These are phyloP conservation scores for Dunckerocampus dactyliophorus DNA, from an alignment of 2,113 vertebrate genomes.

Conservation along the genomic window DNA sequence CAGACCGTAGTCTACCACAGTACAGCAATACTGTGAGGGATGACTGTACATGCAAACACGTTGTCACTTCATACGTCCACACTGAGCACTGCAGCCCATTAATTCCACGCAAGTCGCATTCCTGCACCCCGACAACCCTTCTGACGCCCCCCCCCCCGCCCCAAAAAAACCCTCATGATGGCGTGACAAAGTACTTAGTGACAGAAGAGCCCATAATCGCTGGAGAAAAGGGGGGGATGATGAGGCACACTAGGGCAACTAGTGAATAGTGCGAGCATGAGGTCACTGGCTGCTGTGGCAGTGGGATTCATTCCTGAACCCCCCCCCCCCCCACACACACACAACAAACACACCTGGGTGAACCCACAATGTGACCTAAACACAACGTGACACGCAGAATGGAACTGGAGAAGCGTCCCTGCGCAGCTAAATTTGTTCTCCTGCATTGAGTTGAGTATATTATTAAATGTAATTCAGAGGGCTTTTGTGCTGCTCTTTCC, in stretches of 20 bases:
- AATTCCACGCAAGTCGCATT: slow-evolving; percentile 50
- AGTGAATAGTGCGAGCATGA: slow-evolving; percentile 57
- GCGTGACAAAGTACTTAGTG: slow-evolving; percentile 64
- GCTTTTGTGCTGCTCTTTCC: slow-evolving; percentile 15
- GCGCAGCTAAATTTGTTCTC: slow-evolving; percentile 19
- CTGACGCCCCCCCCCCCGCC: slow-evolving; percentile 2
- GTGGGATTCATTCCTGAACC: slow-evolving; percentile 47
- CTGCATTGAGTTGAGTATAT: slow-evolving; percentile 4
- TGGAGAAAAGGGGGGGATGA: slow-evolving; percentile 39
- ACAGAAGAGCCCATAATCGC: slow-evolving; percentile 57
- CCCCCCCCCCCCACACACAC: slow-evolving; percentile 20
- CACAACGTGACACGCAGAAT: slow-evolving; percentile 40
- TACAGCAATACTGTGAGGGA: too few relatives aligned
- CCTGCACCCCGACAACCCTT: slow-evolving; percentile 43
- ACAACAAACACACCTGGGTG: slow-evolving; percentile 36
- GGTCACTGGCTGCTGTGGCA: slow-evolving; percentile 60
- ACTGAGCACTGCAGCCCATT: slow-evolving; percentile 35
- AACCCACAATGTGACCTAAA: slow-evolving; percentile 28
- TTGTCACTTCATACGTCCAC: not conserved
- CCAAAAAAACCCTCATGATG: slow-evolving; percentile 27
- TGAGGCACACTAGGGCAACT: slow-evolving; percentile 26
- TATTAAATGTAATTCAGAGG: slow-evolving; percentile 36
- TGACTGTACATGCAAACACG: too few relatives aligned
- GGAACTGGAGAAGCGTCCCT: not conserved
- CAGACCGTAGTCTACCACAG: too few relatives aligned